Evolutionary conservation across 1,140 invertebrate genomes (phyloP).

Genomic region (Pseudomyrmex pallidus): DNA sequence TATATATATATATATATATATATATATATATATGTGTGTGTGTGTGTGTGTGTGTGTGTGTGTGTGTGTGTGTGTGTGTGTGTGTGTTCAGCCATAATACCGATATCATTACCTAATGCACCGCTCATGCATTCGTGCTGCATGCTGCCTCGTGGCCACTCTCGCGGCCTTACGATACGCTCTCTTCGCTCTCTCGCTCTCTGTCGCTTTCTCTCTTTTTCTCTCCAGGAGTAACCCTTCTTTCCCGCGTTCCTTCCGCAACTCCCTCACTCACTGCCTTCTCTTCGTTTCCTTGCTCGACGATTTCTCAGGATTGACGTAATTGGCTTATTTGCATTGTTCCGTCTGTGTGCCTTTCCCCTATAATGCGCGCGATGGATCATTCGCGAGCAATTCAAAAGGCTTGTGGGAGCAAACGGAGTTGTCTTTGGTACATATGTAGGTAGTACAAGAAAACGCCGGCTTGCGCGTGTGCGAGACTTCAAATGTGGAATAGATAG

Average conservation of each 20-base stretch:
- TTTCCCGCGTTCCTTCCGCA: not conserved
- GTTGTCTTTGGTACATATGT: not conserved
- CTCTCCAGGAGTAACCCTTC: not conserved
- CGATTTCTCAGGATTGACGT: constrained; percentile 80
- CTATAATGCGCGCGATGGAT: constrained; percentile 72
- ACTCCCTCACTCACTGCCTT: not conserved
- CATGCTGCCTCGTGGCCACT: constrained; percentile 44
- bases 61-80: no score
- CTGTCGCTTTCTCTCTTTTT: not conserved
- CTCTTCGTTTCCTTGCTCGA: constrained; percentile 39
- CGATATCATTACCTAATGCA: constrained; percentile 82
- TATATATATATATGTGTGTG: no score
- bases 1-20: no score
- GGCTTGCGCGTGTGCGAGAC: not conserved
- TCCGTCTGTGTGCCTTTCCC: constrained; percentile 64
- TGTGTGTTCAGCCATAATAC: constrained; percentile 76
- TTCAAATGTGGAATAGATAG: not conserved
- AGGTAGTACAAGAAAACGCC: constrained; percentile 30
- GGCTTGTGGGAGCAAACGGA: constrained; percentile 12
- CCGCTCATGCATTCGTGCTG: constrained; percentile 69
- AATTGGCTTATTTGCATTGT: constrained; percentile 81
- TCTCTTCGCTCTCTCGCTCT: constrained; percentile 6
- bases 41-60: constrained; percentile 7
- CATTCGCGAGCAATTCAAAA: constrained; percentile 47
- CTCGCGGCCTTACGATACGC: constrained; percentile 60